Base-by-base conservation (phyloP, 2,888 invertebrate species). In the Lochmaea crataegi region DNA sequence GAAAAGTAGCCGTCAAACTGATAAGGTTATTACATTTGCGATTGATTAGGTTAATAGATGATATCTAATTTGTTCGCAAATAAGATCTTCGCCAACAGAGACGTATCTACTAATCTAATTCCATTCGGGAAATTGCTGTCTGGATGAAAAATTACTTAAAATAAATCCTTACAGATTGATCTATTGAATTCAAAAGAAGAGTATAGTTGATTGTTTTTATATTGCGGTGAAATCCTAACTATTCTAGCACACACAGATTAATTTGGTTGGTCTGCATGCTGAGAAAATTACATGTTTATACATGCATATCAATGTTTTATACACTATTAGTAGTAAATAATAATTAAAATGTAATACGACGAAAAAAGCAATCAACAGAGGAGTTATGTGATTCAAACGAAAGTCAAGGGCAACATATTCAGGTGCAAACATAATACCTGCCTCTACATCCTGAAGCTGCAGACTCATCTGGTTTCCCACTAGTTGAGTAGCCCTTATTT, bases 11-110 rank as follows among this genome's bases (percentile, higher is more conserved):
- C 2, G 48, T 48, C n/a, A 48, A 14, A 48, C 32, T 41, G 41
- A 60, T 38, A 60, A n/a, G 11, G 60, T 63, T 53, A 61, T 56
- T 57, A 63, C 60, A 53, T 67, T 63, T 56, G 38, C 66, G 65
- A 67, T 65, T 74, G 65, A 70, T 63, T 64, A 65, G 58, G 70
- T 68, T 74, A 74, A 74, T 68, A 74, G 73, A 74, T 74, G 66
- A 71, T 60, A 67, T 66, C 70, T 67, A 74, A 74, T 74, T 74
- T 74, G 73, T 74, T 71, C 58, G 67, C 64, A 67, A 74, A 74
- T 74, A 71, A 68, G 68, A 74, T 74, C 71, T 67, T 38, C 45
- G 16, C 67, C 57, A 66, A 57, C 67, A 67, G 67, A 67, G 58
- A 45, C 60, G 67, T 45, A n/a, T n/a, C n/a, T n/a, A 67, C 58